Percentiles rank a stretch among this genome's conserved stretches.
Conservation (phyloP, 2,113 vertebrate species). For the Burhinus bistriatus region DNA sequence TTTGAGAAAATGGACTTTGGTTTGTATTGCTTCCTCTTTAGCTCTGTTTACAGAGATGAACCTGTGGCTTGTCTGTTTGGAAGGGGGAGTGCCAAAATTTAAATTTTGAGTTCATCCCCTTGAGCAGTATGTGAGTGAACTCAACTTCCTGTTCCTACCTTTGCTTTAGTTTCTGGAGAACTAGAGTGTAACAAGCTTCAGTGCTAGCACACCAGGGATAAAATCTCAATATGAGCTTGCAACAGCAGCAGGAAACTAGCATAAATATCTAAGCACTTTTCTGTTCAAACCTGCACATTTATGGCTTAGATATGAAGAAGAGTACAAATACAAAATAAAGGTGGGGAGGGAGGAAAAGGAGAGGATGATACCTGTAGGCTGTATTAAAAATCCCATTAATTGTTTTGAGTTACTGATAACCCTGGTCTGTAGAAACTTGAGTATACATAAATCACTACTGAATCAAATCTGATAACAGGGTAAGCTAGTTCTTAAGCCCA, state of each 20-base stretch:
- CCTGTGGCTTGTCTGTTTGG: background rate
- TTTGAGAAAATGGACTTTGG: background rate
- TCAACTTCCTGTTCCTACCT: background rate
- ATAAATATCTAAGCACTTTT: background rate
- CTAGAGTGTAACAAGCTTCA: background rate
- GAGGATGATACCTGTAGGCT: background rate
- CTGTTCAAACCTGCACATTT: background rate
- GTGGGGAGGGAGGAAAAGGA: background rate
- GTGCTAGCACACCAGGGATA: background rate
- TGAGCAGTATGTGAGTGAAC: background rate
- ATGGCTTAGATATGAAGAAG: background rate
- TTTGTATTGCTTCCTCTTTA: background rate
- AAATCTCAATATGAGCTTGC: background rate
- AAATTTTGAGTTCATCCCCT: background rate
- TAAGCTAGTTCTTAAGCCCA: background rate
- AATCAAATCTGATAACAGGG: background rate
- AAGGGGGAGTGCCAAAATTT: background rate
- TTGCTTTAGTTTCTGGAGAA: background rate
- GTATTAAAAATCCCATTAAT: background rate
- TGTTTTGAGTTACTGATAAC: background rate
- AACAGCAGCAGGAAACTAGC: background rate
- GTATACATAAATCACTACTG: background rate
- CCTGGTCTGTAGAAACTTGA: background rate
- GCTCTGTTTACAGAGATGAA: background rate
- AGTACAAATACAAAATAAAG: background rate